Evolutionary conservation across 2,888 invertebrate genomes (phyloP).

Genomic region (Anthophora plumipes): DNA sequence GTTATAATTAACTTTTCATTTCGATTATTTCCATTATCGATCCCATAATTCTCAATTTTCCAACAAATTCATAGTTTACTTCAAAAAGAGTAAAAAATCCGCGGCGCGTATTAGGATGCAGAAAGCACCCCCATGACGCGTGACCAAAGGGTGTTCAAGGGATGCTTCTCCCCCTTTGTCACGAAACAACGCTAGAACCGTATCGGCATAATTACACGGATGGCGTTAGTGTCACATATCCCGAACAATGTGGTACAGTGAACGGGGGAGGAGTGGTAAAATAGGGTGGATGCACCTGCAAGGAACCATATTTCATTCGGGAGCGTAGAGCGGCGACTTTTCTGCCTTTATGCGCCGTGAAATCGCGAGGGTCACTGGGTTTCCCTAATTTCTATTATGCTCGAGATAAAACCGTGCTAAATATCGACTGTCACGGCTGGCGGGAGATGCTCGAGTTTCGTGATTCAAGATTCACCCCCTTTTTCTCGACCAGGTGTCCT

Average conservation of each 20-base stretch:
- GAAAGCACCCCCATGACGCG: conserved; percentile 57
- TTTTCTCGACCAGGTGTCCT: conserved; percentile 14
- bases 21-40: no score
- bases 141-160: conserved; percentile 72
- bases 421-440: conserved; percentile 19
- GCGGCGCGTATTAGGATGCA: conserved; percentile 39
- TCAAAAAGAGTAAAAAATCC: background rate
- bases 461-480: background rate
- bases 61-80: no score
- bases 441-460: conserved; percentile 15
- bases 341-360: conserved; percentile 67
- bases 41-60: no score
- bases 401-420: conserved; percentile 60
- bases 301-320: conserved; percentile 71
- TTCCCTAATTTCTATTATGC: conserved; percentile 71
- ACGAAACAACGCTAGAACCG: conserved; percentile 71
- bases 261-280: conserved; percentile 46
- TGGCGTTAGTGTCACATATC: conserved; percentile 77
- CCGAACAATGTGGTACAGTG: conserved; percentile 68
- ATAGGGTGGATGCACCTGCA: conserved; percentile 70
- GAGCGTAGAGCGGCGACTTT: conserved; percentile 57
- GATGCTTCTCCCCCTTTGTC: conserved; percentile 49
- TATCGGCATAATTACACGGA: conserved; percentile 80
- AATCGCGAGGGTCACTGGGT: conserved; percentile 67
- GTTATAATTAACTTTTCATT: no score